A percentile compares a stretch with the other conserved stretches of the same genome.
Evolutionary conservation across 2,888 invertebrate genomes (phyloP).

Genomic region (Melieria omissa): DNA sequence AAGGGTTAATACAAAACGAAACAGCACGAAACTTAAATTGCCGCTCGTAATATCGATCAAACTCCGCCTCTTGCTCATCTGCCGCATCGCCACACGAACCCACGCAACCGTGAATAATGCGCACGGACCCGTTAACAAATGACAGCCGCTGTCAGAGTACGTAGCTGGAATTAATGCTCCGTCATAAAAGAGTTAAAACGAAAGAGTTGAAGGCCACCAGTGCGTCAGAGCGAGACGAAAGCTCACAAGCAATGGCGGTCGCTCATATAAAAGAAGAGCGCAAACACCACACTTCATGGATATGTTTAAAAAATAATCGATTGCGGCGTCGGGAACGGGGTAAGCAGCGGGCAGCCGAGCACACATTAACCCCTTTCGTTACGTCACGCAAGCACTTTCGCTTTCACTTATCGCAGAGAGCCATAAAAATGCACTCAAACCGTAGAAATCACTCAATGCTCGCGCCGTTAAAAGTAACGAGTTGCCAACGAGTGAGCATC

Average conservation of each 20-base stretch:
- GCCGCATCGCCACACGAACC: constrained; percentile 15
- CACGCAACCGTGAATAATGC: constrained; percentile 45
- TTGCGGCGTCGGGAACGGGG: not conserved
- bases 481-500: not conserved
- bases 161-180: constrained; percentile 23
- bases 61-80: constrained; percentile 54
- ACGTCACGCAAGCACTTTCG: constrained; percentile 7
- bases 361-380: not conserved
- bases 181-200: constrained; percentile 40
- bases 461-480: not conserved
- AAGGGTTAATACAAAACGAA: too few species aligned
- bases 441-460: not conserved
- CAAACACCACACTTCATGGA: not conserved
- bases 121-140: constrained; percentile 30
- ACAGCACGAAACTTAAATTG: not conserved
- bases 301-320: not conserved
- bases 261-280: not conserved
- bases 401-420: constrained; percentile 6
- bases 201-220: constrained; percentile 42
- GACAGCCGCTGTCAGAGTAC: constrained; percentile 37
- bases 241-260: not conserved
- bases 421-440: not conserved
- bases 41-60: constrained; percentile 57
- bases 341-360: not conserved
- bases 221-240: constrained; percentile 1